These are phyloP conservation scores for Phenganax marumi DNA, from an alignment of 92 coral and sea anemone genomes.

Conservation along the genomic window DNA sequence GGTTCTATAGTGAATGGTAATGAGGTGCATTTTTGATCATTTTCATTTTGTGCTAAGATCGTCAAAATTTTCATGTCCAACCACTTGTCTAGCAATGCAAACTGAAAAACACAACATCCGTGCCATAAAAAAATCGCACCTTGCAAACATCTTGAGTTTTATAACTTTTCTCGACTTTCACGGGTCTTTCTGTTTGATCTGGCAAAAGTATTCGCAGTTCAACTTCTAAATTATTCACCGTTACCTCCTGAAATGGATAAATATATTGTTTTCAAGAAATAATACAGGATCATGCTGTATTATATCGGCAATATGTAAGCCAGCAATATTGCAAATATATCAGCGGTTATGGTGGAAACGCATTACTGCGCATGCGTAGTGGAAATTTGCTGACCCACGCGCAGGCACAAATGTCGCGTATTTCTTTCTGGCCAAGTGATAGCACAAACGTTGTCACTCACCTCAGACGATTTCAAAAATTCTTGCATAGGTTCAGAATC, in stretches of 20 bases:
- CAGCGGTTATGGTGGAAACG: too few relatives aligned
- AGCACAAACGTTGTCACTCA: not conserved
- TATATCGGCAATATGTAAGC: too few relatives aligned
- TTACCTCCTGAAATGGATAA: conserved; percentile 20
- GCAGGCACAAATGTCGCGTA: too few relatives aligned
- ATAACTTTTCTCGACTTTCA: conserved; percentile 70
- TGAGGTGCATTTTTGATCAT: too few relatives aligned
- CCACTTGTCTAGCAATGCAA: too few relatives aligned
- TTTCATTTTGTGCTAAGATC: too few relatives aligned
- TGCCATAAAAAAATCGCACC: conserved; percentile 47
- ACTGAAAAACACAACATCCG: not conserved
- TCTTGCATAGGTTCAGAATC: conserved; percentile 80
- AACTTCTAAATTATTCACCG: conserved; percentile 60
- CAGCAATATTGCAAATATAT: too few relatives aligned
- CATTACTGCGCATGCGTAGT: too few relatives aligned
- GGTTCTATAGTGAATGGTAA: too few relatives aligned
- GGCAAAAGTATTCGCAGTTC: conserved; percentile 79
- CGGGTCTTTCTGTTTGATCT: conserved; percentile 75
- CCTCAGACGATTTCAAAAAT: conserved; percentile 65
- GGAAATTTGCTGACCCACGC: too few relatives aligned
- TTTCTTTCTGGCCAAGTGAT: too few relatives aligned
- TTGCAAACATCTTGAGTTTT: conserved; percentile 76
- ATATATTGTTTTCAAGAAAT: not conserved
- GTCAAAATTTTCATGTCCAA: too few relatives aligned
- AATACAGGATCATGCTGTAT: not conserved